Evolutionary conservation across 2,888 invertebrate species (phyloP).

Genomic region (Callosobruchus maculatus): DNA sequence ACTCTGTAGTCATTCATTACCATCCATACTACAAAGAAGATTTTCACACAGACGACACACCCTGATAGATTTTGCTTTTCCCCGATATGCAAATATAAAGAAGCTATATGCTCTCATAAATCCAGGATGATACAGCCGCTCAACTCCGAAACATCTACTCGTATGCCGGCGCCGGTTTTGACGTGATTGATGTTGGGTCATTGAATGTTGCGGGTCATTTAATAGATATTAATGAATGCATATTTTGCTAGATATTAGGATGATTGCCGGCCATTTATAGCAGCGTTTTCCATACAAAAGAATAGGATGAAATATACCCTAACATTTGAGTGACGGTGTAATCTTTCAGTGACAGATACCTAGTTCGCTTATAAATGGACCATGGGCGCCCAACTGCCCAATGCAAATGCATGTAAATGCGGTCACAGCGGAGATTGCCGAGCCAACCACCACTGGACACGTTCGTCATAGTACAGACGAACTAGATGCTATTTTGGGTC

Average conservation of each 20-base stretch:
- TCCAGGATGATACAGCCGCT: neutral
- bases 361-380: slow-evolving; percentile 48
- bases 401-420: slow-evolving; percentile 50
- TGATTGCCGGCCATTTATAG: slow-evolving; percentile 30
- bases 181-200: slow-evolving; percentile 15
- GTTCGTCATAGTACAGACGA: neutral
- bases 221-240: slow-evolving; percentile 28
- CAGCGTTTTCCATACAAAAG: slow-evolving; percentile 28
- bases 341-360: slow-evolving; percentile 47
- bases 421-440: slow-evolving; percentile 20
- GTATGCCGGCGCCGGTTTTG: no score
- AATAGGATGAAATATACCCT: slow-evolving; percentile 40
- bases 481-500: neutral
- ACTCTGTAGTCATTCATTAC: no score
- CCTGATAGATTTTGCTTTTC: no score
- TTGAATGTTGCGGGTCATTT: slow-evolving; percentile 20
- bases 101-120: neutral
- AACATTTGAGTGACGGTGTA: slow-evolving; percentile 46
- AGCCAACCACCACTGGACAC: slow-evolving; percentile 25
- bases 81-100: neutral
- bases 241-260: slow-evolving; percentile 30
- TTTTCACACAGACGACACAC: no score
- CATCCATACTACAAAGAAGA: no score
- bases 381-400: slow-evolving; percentile 45
- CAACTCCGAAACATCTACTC: slow-evolving; percentile 1